Percentiles rank a stretch among this genome's conserved stretches.
phyloP scores from a whole-genome alignment of 2,888 invertebrate genomes.

The Protodeltote pygarga region DNA sequence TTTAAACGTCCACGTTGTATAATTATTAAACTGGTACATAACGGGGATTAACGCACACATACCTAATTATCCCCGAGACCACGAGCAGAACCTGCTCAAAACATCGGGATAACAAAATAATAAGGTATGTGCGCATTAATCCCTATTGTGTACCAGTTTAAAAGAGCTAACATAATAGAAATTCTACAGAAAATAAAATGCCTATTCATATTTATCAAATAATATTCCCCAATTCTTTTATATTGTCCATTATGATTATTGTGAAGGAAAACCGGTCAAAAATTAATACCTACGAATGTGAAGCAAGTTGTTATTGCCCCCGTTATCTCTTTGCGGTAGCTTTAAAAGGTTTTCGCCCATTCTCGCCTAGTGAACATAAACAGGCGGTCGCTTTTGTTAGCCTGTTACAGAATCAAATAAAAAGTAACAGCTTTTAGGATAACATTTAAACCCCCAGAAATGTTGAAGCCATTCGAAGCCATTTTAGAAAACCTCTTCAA shows the following conservation, averaged over 20 bases:
- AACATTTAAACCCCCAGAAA: constrained; percentile 20
- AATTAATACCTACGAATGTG: constrained; percentile 19
- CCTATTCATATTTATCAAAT: not conserved
- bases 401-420: constrained; percentile 27
- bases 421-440: constrained; percentile 37
- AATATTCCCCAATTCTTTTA: not conserved
- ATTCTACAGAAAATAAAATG: no score
- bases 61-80: no score
- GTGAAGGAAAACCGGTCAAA: constrained; percentile 4
- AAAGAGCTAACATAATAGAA: no score
- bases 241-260: constrained; percentile 8
- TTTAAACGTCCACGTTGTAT: no score
- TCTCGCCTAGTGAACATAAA: constrained; percentile 26
- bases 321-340: constrained; percentile 34
- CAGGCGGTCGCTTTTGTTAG: constrained; percentile 32
- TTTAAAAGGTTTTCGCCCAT: constrained; percentile 27
- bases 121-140: no score
- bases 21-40: no score
- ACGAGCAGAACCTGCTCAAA: no score
- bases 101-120: no score
- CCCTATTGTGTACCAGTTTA: no score
- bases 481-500: constrained; percentile 7
- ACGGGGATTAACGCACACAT: no score
- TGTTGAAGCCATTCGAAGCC: constrained; percentile 19
- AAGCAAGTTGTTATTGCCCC: constrained; percentile 17